Evolutionary conservation across 2,113 vertebrate genomes (phyloP), one percentile per base, ranked within the genome.

Genomic region (Pollimyrus isidori): DNA sequence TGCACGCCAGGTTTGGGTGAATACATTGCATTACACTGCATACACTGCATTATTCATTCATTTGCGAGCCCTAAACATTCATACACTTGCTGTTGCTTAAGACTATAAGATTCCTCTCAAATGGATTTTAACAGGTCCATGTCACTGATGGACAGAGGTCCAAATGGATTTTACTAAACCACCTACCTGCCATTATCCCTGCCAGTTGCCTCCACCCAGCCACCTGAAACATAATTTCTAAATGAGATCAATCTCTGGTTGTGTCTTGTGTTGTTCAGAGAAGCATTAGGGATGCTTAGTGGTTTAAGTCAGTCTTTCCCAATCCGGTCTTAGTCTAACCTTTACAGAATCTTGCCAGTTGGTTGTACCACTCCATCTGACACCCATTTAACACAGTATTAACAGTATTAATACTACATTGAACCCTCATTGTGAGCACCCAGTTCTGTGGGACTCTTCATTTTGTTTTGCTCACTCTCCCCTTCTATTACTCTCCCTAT

Each of bases 161-260:
- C 80, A 26, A 87, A 87, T 76, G 46, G 62, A 85, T 86, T 89
- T 89, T 53, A 89, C 76, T 26, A 87, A 52, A 87, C 45, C 26
- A 42, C 53, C 13, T 87, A 89, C 86, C 73, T 86, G 46, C 46
- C 26, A 35, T 21, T 56, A 62, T 69, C 21, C 83, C 58, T 39
- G 89, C 56, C 48, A 50, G 69, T 89, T 89, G 65, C 85, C 85
- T 76, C 11, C 62, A 35, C 46, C 87, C 13, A 49, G 45, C 49
- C 35, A 80, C 85, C 89, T 89, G 58, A 65, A 87, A 62, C 11
- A 23, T 58, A 50, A 46, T 35, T 6, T 56, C 26, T 56, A 30
- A 56, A 39, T 17, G 1, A 39, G 52, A 50, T 53, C 85, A 30
- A 26, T 30, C 49, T 7, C n/a, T 9, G 30, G n/a, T 73, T 30